Percentiles rank a stretch among this genome's conserved stretches.
These are phyloP conservation scores for Bubo scandiacus DNA, from an alignment of 2,113 vertebrate species.

Conservation along the genomic window DNA sequence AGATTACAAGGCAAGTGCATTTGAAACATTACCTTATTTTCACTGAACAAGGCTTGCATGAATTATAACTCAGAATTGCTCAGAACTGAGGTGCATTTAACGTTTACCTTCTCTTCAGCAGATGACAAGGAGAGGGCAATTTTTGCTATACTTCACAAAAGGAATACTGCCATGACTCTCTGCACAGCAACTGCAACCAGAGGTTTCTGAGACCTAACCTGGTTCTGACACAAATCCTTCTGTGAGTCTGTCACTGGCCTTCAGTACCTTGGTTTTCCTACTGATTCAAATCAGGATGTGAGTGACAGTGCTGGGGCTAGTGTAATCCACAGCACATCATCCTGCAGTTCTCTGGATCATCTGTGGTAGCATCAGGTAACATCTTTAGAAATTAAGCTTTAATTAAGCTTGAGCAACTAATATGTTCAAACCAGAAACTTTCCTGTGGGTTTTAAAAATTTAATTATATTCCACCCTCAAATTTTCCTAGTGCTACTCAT, in stretches of 20 bases:
- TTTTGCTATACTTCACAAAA: not conserved
- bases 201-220: not conserved
- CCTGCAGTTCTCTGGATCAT: not conserved
- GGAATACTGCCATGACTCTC: accelerated
- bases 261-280: not conserved
- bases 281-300: not conserved
- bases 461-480: conserved; percentile 37
- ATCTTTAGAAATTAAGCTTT: not conserved
- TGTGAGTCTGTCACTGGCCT: not conserved
- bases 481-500: conserved; percentile 42
- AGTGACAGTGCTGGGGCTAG: not conserved
- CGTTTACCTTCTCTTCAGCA: not conserved
- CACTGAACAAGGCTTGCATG: not conserved
- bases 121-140: not conserved
- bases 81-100: not conserved
- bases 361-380: not conserved
- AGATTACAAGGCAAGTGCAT: not conserved
- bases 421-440: conserved; percentile 31
- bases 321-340: not conserved
- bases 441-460: conserved; percentile 37
- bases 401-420: conserved; percentile 37
- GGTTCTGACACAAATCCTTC: not conserved
- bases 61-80: not conserved
- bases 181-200: not conserved
- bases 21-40: not conserved